Percentiles rank a stretch among this genome's conserved stretches.
Conservation (phyloP, 2,797 vertebrate species). For the Otolemur crassicaudatus region DNA sequence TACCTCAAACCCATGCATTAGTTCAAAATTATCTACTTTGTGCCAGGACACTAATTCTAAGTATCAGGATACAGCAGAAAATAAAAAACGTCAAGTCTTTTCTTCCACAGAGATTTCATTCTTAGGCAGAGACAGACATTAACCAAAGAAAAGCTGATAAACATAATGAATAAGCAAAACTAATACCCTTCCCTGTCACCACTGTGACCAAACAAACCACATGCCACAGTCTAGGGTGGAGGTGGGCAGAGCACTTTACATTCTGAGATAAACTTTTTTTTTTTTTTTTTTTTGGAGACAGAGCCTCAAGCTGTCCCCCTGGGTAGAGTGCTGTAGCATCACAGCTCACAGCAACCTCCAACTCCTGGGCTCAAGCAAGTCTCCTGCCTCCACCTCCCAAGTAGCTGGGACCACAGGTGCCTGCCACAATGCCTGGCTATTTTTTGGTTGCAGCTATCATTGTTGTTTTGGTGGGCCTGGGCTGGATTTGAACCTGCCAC, state of each 20-base stretch:
- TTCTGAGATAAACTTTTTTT: neutral
- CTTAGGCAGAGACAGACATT: neutral
- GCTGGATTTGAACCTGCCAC: no score
- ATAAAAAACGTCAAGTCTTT: neutral
- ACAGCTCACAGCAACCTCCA: no score
- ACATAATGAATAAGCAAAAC: constrained; percentile 42
- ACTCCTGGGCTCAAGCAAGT: no score
- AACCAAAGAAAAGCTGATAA: neutral
- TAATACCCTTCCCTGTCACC: neutral
- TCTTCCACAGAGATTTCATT: neutral
- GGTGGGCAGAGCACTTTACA: neutral
- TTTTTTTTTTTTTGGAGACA: no score
- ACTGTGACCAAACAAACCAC: neutral
- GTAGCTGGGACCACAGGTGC: no score
- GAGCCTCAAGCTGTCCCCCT: no score
- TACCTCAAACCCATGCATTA: neutral
- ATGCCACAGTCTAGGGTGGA: rapidly evolving
- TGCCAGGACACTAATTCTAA: neutral
- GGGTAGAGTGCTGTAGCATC: no score
- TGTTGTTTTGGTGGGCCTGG: no score
- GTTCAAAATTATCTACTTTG: neutral
- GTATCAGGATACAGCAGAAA: neutral
- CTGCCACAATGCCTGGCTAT: no score
- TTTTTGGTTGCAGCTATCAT: no score
- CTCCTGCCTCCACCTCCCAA: no score